A percentile compares a stretch with the other conserved stretches of the same genome.
These are phyloP conservation scores for Holcopasites calliopsidis DNA, from an alignment of 1,140 invertebrate genomes.

Conservation along the genomic window DNA sequence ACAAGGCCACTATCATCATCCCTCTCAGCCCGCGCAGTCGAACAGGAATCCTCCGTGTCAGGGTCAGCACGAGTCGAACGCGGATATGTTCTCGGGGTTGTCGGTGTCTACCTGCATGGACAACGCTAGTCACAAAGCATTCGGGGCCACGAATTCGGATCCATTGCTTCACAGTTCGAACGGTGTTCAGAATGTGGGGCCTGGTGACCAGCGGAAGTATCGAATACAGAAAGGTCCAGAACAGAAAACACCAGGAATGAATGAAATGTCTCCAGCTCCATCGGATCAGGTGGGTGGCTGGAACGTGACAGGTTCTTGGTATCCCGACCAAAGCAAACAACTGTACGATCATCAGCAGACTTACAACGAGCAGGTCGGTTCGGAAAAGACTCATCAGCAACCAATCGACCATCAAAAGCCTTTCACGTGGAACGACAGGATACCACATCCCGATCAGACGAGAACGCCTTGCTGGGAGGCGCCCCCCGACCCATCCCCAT, in stretches of 20 bases:
- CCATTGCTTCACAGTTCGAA: constrained; percentile 52
- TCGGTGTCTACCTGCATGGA: constrained; percentile 52
- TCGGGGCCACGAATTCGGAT: constrained; percentile 52
- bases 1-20: constrained; percentile 52
- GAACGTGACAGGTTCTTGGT: constrained; percentile 61
- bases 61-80: constrained; percentile 51
- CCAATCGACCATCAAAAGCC: constrained; percentile 46
- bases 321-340: constrained; percentile 29
- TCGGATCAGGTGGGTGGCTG: constrained; percentile 59
- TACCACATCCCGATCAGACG: constrained; percentile 56
- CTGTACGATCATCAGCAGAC: constrained; percentile 25
- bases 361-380: constrained; percentile 29
- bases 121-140: constrained; percentile 52
- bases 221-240: constrained; percentile 51
- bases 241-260: constrained; percentile 38
- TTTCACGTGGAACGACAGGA: constrained; percentile 57
- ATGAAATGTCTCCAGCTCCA: constrained; percentile 54
- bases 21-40: constrained; percentile 47
- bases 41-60: constrained; percentile 39
- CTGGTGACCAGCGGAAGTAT: constrained; percentile 55
- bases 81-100: constrained; percentile 42
- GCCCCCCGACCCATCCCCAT: constrained; percentile 79
- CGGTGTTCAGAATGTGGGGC: constrained; percentile 40
- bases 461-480: constrained; percentile 65
- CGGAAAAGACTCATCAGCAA: constrained; percentile 40